phyloP scores from a whole-genome alignment of 2,888 invertebrate genomes.

The Cynaeus angustus region DNA sequence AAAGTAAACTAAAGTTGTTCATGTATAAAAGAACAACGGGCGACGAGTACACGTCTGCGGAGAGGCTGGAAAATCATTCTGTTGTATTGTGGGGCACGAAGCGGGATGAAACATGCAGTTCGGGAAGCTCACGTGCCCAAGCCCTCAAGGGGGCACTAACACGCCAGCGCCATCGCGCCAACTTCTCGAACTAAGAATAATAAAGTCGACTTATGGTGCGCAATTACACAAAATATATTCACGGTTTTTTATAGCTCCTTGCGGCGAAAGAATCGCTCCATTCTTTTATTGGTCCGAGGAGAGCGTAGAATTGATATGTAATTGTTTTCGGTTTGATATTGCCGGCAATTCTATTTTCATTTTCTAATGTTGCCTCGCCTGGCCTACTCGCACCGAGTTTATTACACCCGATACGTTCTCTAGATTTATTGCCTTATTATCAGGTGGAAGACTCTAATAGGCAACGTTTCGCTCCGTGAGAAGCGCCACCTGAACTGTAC shows the following conservation, averaged over 20 bases:
- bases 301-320: conserved; percentile 71
- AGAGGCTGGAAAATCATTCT: conserved; percentile 46
- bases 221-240: conserved; percentile 73
- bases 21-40: conserved; percentile 51
- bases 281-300: conserved; percentile 71
- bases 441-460: conserved; percentile 24
- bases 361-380: conserved; percentile 53
- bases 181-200: conserved; percentile 69
- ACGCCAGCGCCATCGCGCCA: conserved; percentile 69
- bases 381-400: conserved; percentile 4
- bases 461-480: conserved; percentile 35
- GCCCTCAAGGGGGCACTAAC: conserved; percentile 70
- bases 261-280: conserved; percentile 71
- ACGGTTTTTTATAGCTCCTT: conserved; percentile 73
- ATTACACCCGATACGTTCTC: conserved; percentile 31
- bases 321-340: conserved; percentile 69
- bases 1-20: conserved; percentile 52
- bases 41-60: conserved; percentile 43
- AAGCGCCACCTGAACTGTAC: conserved; percentile 38
- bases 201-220: conserved; percentile 72
- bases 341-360: conserved; percentile 59
- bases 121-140: conserved; percentile 62
- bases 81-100: conserved; percentile 50
- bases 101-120: conserved; percentile 50
- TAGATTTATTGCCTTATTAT: conserved; percentile 44